phyloP scores from a whole-genome alignment of 2,113 vertebrate genomes.

The Myotis yumanensis region DNA sequence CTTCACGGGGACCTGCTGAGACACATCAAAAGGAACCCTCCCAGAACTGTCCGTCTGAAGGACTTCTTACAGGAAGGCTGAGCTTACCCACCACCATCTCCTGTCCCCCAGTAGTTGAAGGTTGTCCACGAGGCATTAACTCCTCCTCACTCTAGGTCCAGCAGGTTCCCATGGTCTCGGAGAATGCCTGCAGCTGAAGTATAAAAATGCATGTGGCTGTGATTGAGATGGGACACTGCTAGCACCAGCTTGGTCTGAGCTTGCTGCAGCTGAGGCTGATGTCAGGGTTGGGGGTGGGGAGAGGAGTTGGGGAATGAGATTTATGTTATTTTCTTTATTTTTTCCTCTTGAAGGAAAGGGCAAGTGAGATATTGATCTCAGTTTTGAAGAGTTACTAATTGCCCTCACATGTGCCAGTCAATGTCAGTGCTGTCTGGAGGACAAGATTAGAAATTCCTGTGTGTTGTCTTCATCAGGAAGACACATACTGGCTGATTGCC shows the following conservation, averaged over 20 bases:
- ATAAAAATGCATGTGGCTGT: background rate
- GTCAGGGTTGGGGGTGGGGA: background rate
- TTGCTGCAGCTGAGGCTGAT: background rate
- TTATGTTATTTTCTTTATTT: background rate
- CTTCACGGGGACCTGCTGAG: background rate
- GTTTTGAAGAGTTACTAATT: conserved; percentile 70
- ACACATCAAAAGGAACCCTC: background rate
- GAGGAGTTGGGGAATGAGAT: fast-evolving
- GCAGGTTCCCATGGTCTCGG: background rate
- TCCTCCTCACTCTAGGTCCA: background rate
- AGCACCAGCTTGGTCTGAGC: background rate
- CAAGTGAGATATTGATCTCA: conserved; percentile 31
- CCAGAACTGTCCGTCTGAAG: background rate
- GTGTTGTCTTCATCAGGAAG: conserved; percentile 55
- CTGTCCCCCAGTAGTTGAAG: background rate
- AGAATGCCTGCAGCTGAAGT: background rate
- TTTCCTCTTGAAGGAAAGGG: conserved; percentile 46
- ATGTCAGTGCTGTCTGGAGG: conserved; percentile 57
- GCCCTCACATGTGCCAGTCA: conserved; percentile 59
- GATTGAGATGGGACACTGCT: too few relatives aligned
- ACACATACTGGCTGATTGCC: background rate
- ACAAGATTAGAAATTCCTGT: conserved; percentile 61
- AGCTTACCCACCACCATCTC: background rate
- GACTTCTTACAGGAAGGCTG: background rate
- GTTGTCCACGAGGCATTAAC: background rate